Evolutionary conservation across 2,888 invertebrate genomes (phyloP), one percentile per base, ranked within the genome.

Genomic region (Drosophila flavopinicola): DNA sequence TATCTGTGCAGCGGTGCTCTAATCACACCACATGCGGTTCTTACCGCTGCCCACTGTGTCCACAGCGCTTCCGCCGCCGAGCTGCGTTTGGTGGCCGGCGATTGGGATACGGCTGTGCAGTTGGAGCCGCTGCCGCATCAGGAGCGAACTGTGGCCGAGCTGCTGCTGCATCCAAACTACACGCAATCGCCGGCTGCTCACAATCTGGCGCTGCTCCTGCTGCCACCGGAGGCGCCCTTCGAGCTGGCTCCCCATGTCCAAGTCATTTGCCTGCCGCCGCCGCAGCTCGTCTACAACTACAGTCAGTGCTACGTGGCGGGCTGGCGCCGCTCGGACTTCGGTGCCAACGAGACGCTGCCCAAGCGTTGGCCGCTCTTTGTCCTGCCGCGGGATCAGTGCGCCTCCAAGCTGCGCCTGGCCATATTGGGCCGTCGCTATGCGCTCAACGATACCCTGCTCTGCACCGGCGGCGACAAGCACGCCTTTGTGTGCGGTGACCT

Each of bases 241-340:
- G 15, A 35, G 3, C 37, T 75, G 3, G 37, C 61, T 1, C 57
- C 77, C 3, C 75, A 74, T 24, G 39, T 80, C 0, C 83, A 77
- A 17, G 17, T 52, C 1, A 76, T 80, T 33, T 80, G 79, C 44
- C 24, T 80, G 60, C 79, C 79, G 1, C 71, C 83, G 0, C 66
- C 72, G 1, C 44, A 48, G 0, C 39, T 63, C 24, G n/a, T 57
- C 17, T 79, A 75, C 37, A 79, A 80, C 11, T 75, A 66, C 27
- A 79, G 66, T 9, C 79, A 80, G 45, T 80, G 79, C 51, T 80
- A 66, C 42, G 75, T 83, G 33, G 64, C 79, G 1, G 79, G 83
- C 3, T 80, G 79, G 79, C 51, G 57, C 4, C 54, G 32, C 0
- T 15, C 13, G 3, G 63, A 80, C 23, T 74, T 70, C 6, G 42